phyloP scores from a whole-genome alignment of 2,113 vertebrate species.

The Pachyramphus minor region DNA sequence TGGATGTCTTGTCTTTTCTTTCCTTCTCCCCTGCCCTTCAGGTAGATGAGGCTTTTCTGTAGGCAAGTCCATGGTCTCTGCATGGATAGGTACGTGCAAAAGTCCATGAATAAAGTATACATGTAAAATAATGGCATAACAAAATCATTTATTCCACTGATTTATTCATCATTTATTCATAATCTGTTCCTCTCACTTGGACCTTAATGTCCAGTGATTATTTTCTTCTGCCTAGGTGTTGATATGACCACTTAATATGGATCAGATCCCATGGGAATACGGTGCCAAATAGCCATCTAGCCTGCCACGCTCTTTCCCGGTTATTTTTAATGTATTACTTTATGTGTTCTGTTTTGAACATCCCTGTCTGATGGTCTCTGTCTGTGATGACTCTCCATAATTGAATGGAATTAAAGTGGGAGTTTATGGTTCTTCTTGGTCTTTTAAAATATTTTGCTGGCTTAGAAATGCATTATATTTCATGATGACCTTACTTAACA shows the following conservation, averaged over 20 bases:
- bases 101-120: not conserved
- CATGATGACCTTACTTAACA: conserved; percentile 31
- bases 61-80: not conserved
- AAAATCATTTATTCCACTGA: not conserved
- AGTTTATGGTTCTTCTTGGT: conserved; percentile 48
- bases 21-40: not conserved
- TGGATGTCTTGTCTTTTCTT: not conserved
- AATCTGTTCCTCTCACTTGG: not conserved
- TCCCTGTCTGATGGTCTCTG: not conserved
- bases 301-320: not conserved
- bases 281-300: not conserved
- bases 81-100: not conserved
- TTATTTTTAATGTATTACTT: not conserved
- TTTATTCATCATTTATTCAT: not conserved
- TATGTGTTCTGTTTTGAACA: not conserved
- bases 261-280: not conserved
- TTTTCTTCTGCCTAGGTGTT: not conserved
- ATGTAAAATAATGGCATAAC: not conserved
- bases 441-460: conserved; percentile 50
- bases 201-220: not conserved
- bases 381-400: not conserved
- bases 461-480: conserved; percentile 29
- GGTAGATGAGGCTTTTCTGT: not conserved
- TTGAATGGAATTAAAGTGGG: conserved; percentile 19
- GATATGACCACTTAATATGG: not conserved